Evolutionary conservation across 2,113 vertebrate species (phyloP), one percentile per base, ranked within the genome.

Genomic region (Edolisoma coerulescens): DNA sequence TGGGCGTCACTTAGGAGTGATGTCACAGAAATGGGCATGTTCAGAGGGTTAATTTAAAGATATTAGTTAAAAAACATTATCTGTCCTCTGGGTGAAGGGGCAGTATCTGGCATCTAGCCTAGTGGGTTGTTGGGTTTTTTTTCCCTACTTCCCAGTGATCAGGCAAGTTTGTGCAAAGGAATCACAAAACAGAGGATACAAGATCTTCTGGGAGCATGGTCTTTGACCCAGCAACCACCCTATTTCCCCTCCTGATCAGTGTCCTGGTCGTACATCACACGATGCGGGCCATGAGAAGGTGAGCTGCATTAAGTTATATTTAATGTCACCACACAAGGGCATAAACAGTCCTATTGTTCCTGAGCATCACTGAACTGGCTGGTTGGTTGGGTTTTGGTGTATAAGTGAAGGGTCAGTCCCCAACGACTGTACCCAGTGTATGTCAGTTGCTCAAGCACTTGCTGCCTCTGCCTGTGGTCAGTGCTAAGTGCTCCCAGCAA

Each of bases 1-100:
- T 93, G 88, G 93, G 86, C 90, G 60, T 93, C 85, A 63, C 93
- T 96, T 37, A 64, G 59, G 56, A 90, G 76, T 93, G 95, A 95
- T 87, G 95, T 96, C 85, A 95, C 52, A 71, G 76, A 49, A 88
- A 59, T 0, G 23, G 76, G 44, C 61, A 59, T 41, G 37, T 74
- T 22, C 65, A 65, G 67, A 50, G 61, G 49, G 65, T 74, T 91
- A 80, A 87, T 74, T 95, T 95, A 81, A 96, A 95, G 81, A 64
- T 13, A 56, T 39, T 80, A 28, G 33, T 70, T 80, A 2, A 35
- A 88, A 87, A 49, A 2, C 9, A 18, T 13, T 37, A 52, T 60
- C 56, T 88, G 44, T 67, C 30, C 19, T 88, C 59, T 84, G 47
- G 11, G 13, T 33, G 39, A 84, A 47, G 50, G 75, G 41, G 50